Conservation (phyloP, 2,888 invertebrate genomes). For the Agriotes lineatus region DNA sequence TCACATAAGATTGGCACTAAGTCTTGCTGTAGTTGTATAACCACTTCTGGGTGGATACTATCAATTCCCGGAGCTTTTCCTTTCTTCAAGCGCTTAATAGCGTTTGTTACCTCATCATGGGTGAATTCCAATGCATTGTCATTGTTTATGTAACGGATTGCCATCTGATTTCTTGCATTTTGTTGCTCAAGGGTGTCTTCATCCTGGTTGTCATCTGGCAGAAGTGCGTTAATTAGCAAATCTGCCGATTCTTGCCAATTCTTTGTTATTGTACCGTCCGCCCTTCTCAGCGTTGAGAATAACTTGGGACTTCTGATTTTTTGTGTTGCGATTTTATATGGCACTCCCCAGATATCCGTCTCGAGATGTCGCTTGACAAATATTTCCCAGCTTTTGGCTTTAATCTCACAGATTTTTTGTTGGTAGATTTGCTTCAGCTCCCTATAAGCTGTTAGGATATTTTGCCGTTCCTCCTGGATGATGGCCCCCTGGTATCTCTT, state of each 20-base stretch:
- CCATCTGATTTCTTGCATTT: neutral
- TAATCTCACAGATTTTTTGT: too few species aligned
- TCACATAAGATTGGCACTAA: neutral
- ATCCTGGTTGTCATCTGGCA: constrained; percentile 30
- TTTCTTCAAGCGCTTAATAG: constrained; percentile 1
- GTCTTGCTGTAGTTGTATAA: neutral
- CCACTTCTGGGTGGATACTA: constrained; percentile 17
- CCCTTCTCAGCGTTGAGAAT: constrained; percentile 1
- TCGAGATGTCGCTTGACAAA: neutral
- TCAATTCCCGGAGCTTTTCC: constrained; percentile 31
- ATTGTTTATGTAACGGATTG: too few species aligned
- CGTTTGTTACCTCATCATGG: neutral
- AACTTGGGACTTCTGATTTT: constrained; percentile 18
- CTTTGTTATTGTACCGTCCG: constrained; percentile 10
- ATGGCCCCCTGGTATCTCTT: too few species aligned
- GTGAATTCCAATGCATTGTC: neutral
- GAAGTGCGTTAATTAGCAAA: constrained; percentile 16
- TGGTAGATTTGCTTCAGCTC: too few species aligned
- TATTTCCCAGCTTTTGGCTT: neutral
- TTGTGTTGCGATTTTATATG: constrained; percentile 1
- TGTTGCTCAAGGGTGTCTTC: constrained; percentile 3
- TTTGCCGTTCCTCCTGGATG: too few species aligned
- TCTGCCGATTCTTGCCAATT: constrained; percentile 31
- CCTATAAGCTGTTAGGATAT: too few species aligned
- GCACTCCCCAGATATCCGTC: constrained; percentile 13